Evolutionary conservation across 2,113 vertebrate genomes (phyloP).

Genomic region (Eptesicus fuscus): DNA sequence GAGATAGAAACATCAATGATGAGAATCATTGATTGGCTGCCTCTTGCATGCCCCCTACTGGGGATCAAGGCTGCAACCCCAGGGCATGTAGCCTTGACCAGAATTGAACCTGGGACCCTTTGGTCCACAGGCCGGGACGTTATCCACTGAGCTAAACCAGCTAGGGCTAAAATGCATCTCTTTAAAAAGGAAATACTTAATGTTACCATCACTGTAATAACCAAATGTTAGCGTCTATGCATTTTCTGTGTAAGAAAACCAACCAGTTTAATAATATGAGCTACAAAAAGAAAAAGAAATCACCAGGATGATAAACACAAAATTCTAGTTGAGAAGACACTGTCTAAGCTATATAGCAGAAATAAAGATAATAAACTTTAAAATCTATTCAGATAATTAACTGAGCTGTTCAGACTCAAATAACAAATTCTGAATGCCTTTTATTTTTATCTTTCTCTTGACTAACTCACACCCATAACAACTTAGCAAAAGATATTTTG

Average conservation of each 20-base stretch:
- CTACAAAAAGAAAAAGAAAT: not conserved
- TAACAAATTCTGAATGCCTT: not conserved
- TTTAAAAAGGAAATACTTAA: not conserved
- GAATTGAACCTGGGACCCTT: too few relatives aligned
- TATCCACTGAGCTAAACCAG: too few relatives aligned
- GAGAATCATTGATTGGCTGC: too few relatives aligned
- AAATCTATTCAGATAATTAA: not conserved
- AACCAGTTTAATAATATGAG: not conserved
- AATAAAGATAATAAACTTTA: not conserved
- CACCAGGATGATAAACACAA: not conserved
- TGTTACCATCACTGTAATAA: not conserved
- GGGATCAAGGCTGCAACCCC: too few relatives aligned
- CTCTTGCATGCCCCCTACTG: too few relatives aligned
- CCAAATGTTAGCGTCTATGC: not conserved
- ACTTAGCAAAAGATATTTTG: not conserved
- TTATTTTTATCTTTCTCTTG: not conserved
- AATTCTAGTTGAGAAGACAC: not conserved
- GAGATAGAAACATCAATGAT: too few relatives aligned
- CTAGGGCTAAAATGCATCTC: not conserved
- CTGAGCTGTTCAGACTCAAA: not conserved
- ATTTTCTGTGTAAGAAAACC: not conserved
- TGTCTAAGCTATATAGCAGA: not conserved
- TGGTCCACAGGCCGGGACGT: too few relatives aligned
- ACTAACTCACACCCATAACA: slow-evolving; percentile 4
- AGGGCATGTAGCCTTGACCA: too few relatives aligned